These are phyloP conservation scores for Drosophila asahinai DNA, from an alignment of 1,140 invertebrate species.

Conservation along the genomic window DNA sequence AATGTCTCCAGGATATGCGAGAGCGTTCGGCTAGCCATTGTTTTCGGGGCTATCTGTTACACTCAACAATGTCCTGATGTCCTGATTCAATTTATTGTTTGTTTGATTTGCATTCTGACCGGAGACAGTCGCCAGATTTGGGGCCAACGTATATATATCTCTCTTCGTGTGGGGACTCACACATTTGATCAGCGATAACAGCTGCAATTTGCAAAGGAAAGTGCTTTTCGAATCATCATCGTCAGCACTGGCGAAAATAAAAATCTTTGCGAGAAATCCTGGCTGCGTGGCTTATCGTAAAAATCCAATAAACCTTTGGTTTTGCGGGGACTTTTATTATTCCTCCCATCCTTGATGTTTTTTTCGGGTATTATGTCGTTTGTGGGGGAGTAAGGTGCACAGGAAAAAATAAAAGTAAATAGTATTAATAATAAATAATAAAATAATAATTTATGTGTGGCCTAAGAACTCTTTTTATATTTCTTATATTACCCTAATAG, in stretches of 20 bases:
- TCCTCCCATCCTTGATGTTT: not conserved
- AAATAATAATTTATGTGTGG: no score
- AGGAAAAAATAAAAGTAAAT: not conserved
- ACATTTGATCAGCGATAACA: conserved; percentile 68
- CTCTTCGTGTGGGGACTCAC: not conserved
- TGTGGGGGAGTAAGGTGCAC: conserved; percentile 35
- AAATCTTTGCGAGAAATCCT: conserved; percentile 16
- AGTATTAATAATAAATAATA: not conserved
- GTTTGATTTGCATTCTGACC: conserved; percentile 77
- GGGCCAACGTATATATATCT: not conserved
- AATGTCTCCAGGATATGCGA: conserved; percentile 79
- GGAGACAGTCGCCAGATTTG: conserved; percentile 36
- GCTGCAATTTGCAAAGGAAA: conserved; percentile 68
- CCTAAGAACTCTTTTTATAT: no score
- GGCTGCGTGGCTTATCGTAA: conserved; percentile 67
- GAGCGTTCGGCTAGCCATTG: conserved; percentile 56
- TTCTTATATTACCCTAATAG: no score
- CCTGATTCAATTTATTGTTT: conserved; percentile 79
- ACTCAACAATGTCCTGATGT: conserved; percentile 58
- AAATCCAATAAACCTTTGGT: conserved; percentile 68
- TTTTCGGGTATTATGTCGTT: conserved; percentile 50
- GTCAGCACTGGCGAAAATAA: not conserved
- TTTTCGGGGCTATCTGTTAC: conserved; percentile 47
- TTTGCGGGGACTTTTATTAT: conserved; percentile 38
- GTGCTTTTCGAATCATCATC: conserved; percentile 56